Evolutionary conservation across 1,140 invertebrate genomes (phyloP).

Genomic region (Eumaeus atala): DNA sequence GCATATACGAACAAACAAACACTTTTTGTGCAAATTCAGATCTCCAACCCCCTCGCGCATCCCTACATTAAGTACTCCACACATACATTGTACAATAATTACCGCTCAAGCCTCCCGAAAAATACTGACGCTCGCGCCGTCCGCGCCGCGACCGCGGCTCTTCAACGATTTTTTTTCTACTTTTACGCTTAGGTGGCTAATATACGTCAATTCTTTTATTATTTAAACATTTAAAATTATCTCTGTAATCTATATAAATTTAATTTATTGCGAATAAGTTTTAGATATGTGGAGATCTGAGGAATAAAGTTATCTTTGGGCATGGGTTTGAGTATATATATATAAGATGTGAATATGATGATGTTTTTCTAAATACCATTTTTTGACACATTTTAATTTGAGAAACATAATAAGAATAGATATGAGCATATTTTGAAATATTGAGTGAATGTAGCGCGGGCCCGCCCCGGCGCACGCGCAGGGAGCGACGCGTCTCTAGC

Average conservation of each 20-base stretch:
- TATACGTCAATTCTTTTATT: neutral
- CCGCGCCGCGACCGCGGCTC: conserved; percentile 17
- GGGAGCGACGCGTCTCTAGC: conserved; percentile 36
- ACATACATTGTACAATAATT: neutral
- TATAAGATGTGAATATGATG: neutral
- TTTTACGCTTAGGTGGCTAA: conserved; percentile 13
- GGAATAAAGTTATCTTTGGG: too few relatives aligned
- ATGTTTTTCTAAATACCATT: conserved; percentile 33
- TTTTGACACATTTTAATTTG: conserved; percentile 17
- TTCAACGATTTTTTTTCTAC: conserved; percentile 25
- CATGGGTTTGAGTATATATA: conserved; percentile 8
- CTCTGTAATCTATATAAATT: too few relatives aligned
- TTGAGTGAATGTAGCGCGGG: conserved; percentile 22
- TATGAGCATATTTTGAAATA: neutral
- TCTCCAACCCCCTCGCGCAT: conserved; percentile 42
- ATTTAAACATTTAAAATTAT: too few relatives aligned
- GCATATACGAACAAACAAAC: conserved; percentile 35
- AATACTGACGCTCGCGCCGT: conserved; percentile 43
- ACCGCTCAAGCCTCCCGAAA: conserved; percentile 29
- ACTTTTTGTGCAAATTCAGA: conserved; percentile 57
- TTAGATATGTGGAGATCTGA: too few relatives aligned
- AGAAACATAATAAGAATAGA: neutral
- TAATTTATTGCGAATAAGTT: too few relatives aligned
- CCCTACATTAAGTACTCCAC: conserved; percentile 14
- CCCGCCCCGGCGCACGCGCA: conserved; percentile 41